Evolutionary conservation across 2,888 invertebrate species (phyloP).

Genomic region (Troglohyphantes excavatus): DNA sequence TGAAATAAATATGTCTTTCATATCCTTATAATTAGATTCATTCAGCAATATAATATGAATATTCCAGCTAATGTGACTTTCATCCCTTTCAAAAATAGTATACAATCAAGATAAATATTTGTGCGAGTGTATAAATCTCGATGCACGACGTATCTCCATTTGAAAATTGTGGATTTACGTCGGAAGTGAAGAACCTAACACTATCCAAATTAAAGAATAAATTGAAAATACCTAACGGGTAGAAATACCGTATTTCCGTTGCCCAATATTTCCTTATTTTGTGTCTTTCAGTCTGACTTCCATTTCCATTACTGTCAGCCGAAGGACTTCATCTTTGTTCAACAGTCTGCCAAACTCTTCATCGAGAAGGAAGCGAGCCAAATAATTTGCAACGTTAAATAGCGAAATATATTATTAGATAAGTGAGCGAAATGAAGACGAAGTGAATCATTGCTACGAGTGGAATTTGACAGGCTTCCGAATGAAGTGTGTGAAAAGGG

Average conservation of each 20-base stretch:
- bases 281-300: slow-evolving; percentile 9
- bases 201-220: background rate
- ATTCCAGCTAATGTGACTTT: background rate
- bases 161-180: background rate
- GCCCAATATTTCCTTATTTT: slow-evolving; percentile 48
- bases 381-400: slow-evolving; percentile 27
- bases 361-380: background rate
- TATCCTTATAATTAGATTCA: background rate
- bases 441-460: background rate
- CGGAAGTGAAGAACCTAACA: background rate
- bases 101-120: background rate
- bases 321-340: slow-evolving; percentile 20
- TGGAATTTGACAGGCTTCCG: background rate
- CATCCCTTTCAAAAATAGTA: background rate
- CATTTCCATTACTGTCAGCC: slow-evolving; percentile 48
- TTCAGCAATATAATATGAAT: background rate
- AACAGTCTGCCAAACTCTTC: slow-evolving; percentile 21
- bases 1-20: too few species aligned
- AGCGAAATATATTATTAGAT: background rate
- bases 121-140: too few species aligned
- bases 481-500: background rate
- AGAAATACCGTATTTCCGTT: slow-evolving; percentile 15
- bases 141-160: background rate
- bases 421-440: slow-evolving; percentile 30
- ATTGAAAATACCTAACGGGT: background rate